A percentile compares a stretch with the other conserved stretches of the same genome.
Evolutionary conservation across 2,888 invertebrate species (phyloP).

Genomic region (Drosophila limbata): DNA sequence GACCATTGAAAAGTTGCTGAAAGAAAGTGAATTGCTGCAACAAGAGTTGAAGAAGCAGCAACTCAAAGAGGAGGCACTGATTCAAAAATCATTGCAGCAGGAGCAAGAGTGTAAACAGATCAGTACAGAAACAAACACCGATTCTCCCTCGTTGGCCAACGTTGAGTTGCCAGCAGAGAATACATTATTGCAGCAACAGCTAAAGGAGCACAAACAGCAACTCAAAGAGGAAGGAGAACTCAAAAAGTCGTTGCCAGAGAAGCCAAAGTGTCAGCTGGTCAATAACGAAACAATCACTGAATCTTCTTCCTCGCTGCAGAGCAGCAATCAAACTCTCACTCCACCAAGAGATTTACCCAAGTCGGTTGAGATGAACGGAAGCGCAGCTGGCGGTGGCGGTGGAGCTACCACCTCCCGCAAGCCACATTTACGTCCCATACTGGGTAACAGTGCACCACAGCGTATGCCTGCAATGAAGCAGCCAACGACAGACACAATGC

Average conservation of each 20-base stretch:
- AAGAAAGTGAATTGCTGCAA: constrained; percentile 19
- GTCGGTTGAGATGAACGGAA: constrained; percentile 43
- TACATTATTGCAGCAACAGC: neutral
- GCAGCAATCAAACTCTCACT: constrained; percentile 17
- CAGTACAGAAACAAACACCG: neutral
- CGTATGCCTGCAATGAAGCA: constrained; percentile 12
- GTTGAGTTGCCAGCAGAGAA: neutral
- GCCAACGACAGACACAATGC: constrained; percentile 11
- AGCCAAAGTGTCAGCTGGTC: neutral
- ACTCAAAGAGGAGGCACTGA: neutral
- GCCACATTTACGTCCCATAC: constrained; percentile 58
- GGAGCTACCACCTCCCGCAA: constrained; percentile 39
- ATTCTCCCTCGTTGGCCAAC: neutral
- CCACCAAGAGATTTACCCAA: neutral
- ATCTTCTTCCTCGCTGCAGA: neutral
- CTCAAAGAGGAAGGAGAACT: neutral
- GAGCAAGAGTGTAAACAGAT: neutral
- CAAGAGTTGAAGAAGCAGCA: constrained; percentile 5
- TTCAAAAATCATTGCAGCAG: neutral
- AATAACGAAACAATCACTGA: neutral
- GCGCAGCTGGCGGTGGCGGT: constrained; percentile 51
- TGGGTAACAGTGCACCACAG: constrained; percentile 61
- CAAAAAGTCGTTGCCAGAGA: neutral
- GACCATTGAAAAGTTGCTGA: constrained; percentile 3
- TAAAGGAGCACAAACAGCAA: neutral